Evolutionary conservation across 2,797 vertebrate genomes (phyloP), one percentile per base, ranked within the genome.

Genomic region (Coccyzus lansbergi): DNA sequence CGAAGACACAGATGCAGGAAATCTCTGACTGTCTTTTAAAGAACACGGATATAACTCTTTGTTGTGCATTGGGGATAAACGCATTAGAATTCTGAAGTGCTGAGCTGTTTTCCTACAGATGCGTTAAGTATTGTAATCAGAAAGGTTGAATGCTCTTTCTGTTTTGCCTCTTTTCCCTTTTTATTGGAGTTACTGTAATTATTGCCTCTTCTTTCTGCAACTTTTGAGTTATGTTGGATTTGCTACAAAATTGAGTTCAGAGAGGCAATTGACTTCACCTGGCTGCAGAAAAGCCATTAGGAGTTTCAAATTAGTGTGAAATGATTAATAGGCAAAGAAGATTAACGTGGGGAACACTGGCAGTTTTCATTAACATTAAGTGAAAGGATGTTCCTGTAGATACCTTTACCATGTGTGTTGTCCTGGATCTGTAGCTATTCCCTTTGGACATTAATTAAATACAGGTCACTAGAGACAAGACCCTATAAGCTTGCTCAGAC

Each of bases 231-330:
- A 70, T 90, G 83, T 79, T 49, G 64, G 17, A 16, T 70, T 85
- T 85, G 71, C 64, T 80, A 33, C 34, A 55, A 77, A 80, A 79
- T 84, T 74, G 59, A 83, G 81, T 90, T 92, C 81, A 89, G 34
- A 46, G 34, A 95, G 46, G 64, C 75, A 87, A 70, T 74, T 89
- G 78, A 83, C 84, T 96, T 94, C 86, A 96, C 88, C 92, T 87
- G 92, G 64, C 88, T 95, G 75, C 56, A 94, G 92, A 92, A 85
- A 89, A 96, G 78, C 92, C 88, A 92, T 86, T 91, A 95, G 81
- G 68, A 88, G 29, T 72, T 95, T 83, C 86, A 95, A 58, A 96
- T 95, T 92, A 87, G 81, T 91, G 81, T 95, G 90, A 95, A 93
- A 85, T 95, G 93, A 93, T 94, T 94, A 95, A 91, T 83, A 75